Evolutionary conservation across 2,797 vertebrate genomes (phyloP), one percentile per base, ranked within the genome.

Genomic region (Enteromius mattozi): DNA sequence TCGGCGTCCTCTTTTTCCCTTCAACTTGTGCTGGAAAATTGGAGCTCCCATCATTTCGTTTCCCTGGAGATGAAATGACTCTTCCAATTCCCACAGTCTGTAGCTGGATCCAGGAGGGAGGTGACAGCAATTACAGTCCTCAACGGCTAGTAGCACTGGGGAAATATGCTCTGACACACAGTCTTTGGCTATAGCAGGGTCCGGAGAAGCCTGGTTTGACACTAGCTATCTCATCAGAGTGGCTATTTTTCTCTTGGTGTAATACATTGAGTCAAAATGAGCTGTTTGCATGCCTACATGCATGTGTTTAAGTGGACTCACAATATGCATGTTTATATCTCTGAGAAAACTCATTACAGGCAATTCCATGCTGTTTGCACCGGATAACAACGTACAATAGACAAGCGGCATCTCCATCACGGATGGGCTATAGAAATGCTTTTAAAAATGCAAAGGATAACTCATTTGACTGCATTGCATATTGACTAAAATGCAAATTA

Each of bases 51-150:
- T 94, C 89, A 92, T 87, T 90, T 92, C 59, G 21, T 93, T 93
- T 93, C 92, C 91, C 89, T 88, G 19, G 69, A 93, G 92, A 93
- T 92, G 87, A 94, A 93, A 92, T 93, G 92, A 93, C 93, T 94
- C 90, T 93, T 93, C 90, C 91, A 93, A 93, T 95, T 93, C 92
- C 90, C 89, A 91, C 88, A 90, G 90, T 90, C 89, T 89, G 89
- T 86, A 80, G 54, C 51, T 72, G 89, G 86, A 88, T 92, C 86
- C 6, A 40, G 85, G 81, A 86, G 72, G 78, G 59, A 86, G 86
- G 91, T 51, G 63, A 91, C 88, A 89, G 91, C 93, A 94, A 94
- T 94, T 92, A 94, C 10, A 19, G 42, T 84, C 86, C 82, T 86
- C 83, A 54, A 76, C 85, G 87, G 84, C 82, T 79, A 85, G 85